Percentiles rank a stretch among this genome's conserved stretches.
phyloP scores from a whole-genome alignment of 2,113 vertebrate genomes.

The Vulpes vulpes region DNA sequence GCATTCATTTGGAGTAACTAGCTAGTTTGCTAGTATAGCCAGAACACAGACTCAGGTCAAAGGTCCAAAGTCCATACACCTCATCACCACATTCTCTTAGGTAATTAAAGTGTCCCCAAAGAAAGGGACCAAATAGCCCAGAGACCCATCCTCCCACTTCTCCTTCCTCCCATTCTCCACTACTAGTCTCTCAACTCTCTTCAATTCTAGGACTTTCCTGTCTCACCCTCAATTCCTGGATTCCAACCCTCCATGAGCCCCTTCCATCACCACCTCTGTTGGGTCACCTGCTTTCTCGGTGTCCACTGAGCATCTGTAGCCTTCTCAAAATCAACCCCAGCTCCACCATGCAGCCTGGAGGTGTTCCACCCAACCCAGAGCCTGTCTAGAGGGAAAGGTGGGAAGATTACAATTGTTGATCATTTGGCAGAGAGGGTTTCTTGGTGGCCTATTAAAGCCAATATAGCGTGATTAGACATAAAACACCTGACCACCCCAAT shows the following conservation, averaged over 20 bases:
- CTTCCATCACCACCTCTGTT: not conserved
- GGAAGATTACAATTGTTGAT: not conserved
- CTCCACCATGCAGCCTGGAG: not conserved
- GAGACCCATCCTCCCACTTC: not conserved
- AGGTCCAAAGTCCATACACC: accelerated
- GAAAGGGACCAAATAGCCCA: not conserved
- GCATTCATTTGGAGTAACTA: not conserved
- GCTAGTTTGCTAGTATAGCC: too few relatives aligned
- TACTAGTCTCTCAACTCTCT: not conserved
- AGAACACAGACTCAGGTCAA: not conserved
- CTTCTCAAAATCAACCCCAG: not conserved
- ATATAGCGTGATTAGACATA: not conserved
- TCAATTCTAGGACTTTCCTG: too few relatives aligned
- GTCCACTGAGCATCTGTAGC: not conserved
- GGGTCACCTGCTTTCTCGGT: not conserved
- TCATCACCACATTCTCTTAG: not conserved
- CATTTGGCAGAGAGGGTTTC: not conserved
- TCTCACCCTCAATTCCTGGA: not conserved
- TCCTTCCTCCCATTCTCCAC: not conserved
- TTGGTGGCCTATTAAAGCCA: not conserved
- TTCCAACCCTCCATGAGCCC: not conserved
- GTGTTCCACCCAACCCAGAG: not conserved
- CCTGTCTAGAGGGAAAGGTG: not conserved
- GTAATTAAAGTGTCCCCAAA: not conserved
- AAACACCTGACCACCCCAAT: accelerated